Evolutionary conservation across 2,888 invertebrate genomes (phyloP).

Genomic region (Trichopria drosophilae): DNA sequence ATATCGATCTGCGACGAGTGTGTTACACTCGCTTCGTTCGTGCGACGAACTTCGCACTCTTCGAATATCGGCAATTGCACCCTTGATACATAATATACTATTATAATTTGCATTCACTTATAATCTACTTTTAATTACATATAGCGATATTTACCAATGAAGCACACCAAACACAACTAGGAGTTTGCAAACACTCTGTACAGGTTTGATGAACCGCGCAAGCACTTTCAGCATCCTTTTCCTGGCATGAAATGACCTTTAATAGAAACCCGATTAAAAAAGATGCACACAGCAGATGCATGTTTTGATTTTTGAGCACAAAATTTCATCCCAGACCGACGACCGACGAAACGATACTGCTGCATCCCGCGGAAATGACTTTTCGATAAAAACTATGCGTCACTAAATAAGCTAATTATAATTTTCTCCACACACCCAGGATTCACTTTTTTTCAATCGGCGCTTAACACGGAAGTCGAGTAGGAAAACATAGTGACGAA

Average conservation of each 20-base stretch:
- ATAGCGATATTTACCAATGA: too few species aligned
- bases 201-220: conserved; percentile 58
- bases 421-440: too few species aligned
- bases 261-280: neutral
- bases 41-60: too few species aligned
- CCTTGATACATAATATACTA: too few species aligned
- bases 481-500: too few species aligned
- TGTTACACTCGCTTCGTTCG: too few species aligned
- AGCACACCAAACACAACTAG: conserved; percentile 61
- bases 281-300: neutral
- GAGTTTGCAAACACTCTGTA: conserved; percentile 58
- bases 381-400: conserved; percentile 45
- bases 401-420: conserved; percentile 41
- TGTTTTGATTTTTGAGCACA: neutral
- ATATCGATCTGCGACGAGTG: too few species aligned
- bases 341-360: conserved; percentile 44
- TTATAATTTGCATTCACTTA: too few species aligned
- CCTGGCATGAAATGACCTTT: conserved; percentile 7
- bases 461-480: too few species aligned
- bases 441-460: too few species aligned
- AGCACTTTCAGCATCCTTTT: conserved; percentile 39
- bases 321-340: neutral
- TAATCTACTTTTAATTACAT: too few species aligned
- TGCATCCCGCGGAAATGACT: conserved; percentile 47
- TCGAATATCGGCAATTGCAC: too few species aligned